Evolutionary conservation across 2,888 invertebrate genomes (phyloP), one percentile per base, ranked within the genome.

Genomic region (Marasmarcha lunaedactyla): DNA sequence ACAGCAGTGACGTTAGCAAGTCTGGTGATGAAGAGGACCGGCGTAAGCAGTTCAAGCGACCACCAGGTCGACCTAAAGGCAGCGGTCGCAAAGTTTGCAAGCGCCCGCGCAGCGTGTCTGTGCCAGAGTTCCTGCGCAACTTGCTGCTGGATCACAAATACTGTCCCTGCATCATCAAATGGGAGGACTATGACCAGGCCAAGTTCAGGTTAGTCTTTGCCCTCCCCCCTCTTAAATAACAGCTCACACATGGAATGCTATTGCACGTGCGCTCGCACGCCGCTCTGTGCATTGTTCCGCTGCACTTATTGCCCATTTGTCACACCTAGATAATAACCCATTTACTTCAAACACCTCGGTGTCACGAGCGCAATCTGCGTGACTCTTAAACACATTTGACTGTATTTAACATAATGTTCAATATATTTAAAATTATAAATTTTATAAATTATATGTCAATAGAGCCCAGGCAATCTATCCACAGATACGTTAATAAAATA

Each of bases 91-190:
- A 79, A 48, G 57, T 68, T 30, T 63, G 65, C 50, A 84, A 84
- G 55, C 74, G 79, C 35, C 73, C 79, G 4, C 61, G 76, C 46
- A 84, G 79, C 62, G 83, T 84, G 2, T 84, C 84, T 34, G 84
- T 95, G 30, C 95, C 95, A 86, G 94, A 95, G 69, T 95, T 95
- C 68, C 89, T 95, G 51, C 85, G 93, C 48, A 92, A 94, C 63
- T 85, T 95, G 20, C 77, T 96, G 40, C 85, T 89, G 44, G 89
- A 93, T 61, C 87, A 89, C 2, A 81, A 87, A 44, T 91, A 90
- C 48, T 93, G 93, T 59, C 94, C 94, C 0, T 88, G 89, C 37
- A 86, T 94, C 48, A 94, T 95, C 54, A 90, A 91, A 64, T 95
- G 95, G 95, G 95, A 95, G 64, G 90, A 95, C 63, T 88, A 91